Percentiles rank a stretch among this genome's conserved stretches.
Conservation (phyloP, 2,113 vertebrate species). For the Phrynosoma blainvillii region DNA sequence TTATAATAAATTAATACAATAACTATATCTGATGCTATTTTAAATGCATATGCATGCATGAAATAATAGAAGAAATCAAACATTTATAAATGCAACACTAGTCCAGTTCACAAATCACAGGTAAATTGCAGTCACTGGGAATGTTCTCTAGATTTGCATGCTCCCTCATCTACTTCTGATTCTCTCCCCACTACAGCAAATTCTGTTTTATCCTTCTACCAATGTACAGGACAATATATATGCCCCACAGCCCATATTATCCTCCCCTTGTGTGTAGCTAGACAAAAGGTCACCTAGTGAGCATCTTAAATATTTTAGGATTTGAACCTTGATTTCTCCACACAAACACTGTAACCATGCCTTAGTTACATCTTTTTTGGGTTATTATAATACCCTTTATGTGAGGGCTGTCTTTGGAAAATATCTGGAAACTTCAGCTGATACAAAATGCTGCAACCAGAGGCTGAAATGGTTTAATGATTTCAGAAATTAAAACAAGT, state of each 20-base stretch:
- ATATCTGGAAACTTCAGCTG: too few relatives aligned
- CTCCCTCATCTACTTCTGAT: neutral
- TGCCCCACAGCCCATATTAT: neutral
- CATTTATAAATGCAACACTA: neutral
- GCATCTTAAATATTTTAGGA: too few relatives aligned
- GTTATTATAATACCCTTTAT: too few relatives aligned
- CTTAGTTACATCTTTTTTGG: too few relatives aligned
- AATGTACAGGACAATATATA: neutral
- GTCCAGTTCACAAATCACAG: neutral
- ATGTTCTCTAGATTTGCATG: neutral
- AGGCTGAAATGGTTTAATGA: too few relatives aligned
- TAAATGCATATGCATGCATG: neutral
- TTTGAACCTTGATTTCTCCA: neutral
- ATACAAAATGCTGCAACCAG: too few relatives aligned
- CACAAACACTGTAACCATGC: neutral
- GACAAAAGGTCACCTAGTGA: neutral
- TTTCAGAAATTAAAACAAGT: too few relatives aligned
- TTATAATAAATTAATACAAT: neutral
- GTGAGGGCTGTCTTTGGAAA: too few relatives aligned
- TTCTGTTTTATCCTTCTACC: neutral
- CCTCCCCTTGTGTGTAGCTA: neutral
- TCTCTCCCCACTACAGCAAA: neutral
- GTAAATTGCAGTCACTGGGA: neutral
- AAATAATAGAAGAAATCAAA: slow-evolving; percentile 18
- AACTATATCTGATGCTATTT: neutral